phyloP scores from a whole-genome alignment of 2,888 invertebrate species.

The Ophion ventricosus region DNA sequence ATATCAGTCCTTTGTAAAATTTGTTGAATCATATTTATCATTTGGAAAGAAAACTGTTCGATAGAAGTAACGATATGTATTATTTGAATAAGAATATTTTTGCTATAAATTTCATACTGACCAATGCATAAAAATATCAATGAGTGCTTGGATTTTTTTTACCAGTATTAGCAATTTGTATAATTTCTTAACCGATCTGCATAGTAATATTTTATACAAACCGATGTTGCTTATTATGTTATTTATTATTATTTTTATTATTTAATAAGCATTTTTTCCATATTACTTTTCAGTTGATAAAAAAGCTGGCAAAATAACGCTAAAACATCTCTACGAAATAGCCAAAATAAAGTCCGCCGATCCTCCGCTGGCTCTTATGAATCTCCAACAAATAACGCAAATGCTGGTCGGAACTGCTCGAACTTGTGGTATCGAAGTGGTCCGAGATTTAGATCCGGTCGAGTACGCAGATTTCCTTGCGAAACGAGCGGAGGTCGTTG shows the following conservation, averaged over 20 bases:
- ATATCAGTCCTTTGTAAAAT: neutral
- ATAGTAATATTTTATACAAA: neutral
- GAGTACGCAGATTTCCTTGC: constrained; percentile 93
- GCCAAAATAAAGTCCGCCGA: constrained; percentile 97
- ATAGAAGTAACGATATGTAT: neutral
- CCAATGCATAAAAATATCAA: neutral
- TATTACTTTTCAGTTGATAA: constrained; percentile 86
- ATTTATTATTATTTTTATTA: neutral
- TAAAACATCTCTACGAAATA: constrained; percentile 99
- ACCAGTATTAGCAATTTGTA: neutral
- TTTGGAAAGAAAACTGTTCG: neutral
- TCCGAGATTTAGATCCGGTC: constrained; percentile 89
- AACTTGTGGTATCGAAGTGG: constrained; percentile 94
- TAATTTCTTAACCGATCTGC: neutral
- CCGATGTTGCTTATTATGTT: neutral
- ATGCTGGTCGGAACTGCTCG: constrained; percentile 91
- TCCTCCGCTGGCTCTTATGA: constrained; percentile 87
- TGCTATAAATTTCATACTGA: neutral
- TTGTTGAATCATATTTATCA: neutral
- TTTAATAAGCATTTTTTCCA: neutral
- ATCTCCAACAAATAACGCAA: constrained; percentile 90
- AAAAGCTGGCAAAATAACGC: constrained; percentile 93
- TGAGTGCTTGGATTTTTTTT: neutral
- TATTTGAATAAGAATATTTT: neutral
- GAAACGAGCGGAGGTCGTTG: constrained; percentile 88